Evolutionary conservation across 2,888 invertebrate species (phyloP), one percentile per base, ranked within the genome.

Genomic region (Athrips mouffetella): DNA sequence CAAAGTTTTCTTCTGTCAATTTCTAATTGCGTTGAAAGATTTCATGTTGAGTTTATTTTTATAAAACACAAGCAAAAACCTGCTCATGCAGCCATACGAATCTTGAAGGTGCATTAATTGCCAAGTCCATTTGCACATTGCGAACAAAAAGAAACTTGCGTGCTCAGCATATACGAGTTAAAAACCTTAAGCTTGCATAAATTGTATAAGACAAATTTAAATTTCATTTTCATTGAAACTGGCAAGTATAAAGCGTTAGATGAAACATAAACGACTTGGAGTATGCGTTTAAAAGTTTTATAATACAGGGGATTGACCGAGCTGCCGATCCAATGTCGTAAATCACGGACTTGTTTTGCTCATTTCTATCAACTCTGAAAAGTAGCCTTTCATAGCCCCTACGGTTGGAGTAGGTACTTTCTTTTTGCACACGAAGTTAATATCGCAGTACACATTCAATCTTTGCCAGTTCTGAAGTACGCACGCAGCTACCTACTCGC

Each of bases 301-400:
- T 63, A 65, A 60, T 62, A 56, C 63, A 65, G 77, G 70, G 66
- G 67, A 76, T 56, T 73, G 77, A 76, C 73, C 71, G 57, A 54
- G 68, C 70, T 67, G 69, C 72, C 65, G 72, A 66, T 65, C 65
- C 62, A 60, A 60, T 60, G 62, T 69, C 73, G 73, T 77, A 76
- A 80, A 80, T 77, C 78, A 70, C 54, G 44, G 60, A 66, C 64
- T 59, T 63, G 65, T 53, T 61, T 62, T 56, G 59, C 63, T 63
- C 57, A 57, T 56, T 53, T 50, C 62, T 65, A 67, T 70, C 70
- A 66, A 62, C 67, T 59, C 67, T 18, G 20, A 21, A 37, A n/a
- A 37, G 37, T 37, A 20, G 3, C 37, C 37, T 21, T 37, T 37
- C 20, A 37, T 37, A 18, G 37, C n/a, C 10, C 20, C 20, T 20